These are phyloP conservation scores for Geotrupes spiniger DNA, from an alignment of 2,888 invertebrate genomes.

Conservation along the genomic window DNA sequence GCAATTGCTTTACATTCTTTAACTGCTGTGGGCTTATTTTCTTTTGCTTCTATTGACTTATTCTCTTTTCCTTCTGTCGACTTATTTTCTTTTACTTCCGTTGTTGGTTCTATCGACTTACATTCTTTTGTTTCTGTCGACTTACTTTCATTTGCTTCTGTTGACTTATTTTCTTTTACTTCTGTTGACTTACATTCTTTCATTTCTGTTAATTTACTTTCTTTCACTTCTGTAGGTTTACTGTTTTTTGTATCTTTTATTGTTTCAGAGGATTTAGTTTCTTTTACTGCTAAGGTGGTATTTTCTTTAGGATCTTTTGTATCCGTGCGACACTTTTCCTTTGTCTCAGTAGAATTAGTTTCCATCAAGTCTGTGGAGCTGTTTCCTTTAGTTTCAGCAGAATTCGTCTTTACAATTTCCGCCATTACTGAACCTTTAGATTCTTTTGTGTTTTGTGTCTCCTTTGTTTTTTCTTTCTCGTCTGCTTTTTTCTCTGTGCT, in stretches of 20 bases:
- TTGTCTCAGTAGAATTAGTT: too few species aligned
- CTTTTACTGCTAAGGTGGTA: too few species aligned
- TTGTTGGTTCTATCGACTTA: constrained; percentile 21
- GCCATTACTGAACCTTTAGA: constrained; percentile 12
- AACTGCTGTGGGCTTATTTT: constrained; percentile 22
- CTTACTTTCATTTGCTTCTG: constrained; percentile 39
- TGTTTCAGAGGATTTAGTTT: too few species aligned
- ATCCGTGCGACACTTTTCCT: too few species aligned
- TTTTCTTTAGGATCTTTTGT: too few species aligned
- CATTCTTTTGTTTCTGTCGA: constrained; percentile 40
- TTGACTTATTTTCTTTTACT: constrained; percentile 42
- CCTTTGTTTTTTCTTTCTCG: constrained; percentile 29
- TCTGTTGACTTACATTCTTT: constrained; percentile 48
- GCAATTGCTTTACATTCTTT: too few species aligned
- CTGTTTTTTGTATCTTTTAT: constrained; percentile 39
- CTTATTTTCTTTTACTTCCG: constrained; percentile 33
- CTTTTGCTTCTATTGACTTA: constrained; percentile 43
- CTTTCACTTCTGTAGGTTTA: constrained; percentile 47
- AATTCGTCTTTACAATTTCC: constrained; percentile 11
- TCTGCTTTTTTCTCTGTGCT: constrained; percentile 30
- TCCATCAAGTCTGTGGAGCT: too few species aligned
- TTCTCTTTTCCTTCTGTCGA: too few species aligned
- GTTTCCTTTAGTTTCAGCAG: too few species aligned
- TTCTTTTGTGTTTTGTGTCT: too few species aligned
- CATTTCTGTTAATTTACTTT: constrained; percentile 36